These are phyloP conservation scores for Diadegma fenestrale DNA, from an alignment of 2,888 invertebrate species.

Conservation along the genomic window DNA sequence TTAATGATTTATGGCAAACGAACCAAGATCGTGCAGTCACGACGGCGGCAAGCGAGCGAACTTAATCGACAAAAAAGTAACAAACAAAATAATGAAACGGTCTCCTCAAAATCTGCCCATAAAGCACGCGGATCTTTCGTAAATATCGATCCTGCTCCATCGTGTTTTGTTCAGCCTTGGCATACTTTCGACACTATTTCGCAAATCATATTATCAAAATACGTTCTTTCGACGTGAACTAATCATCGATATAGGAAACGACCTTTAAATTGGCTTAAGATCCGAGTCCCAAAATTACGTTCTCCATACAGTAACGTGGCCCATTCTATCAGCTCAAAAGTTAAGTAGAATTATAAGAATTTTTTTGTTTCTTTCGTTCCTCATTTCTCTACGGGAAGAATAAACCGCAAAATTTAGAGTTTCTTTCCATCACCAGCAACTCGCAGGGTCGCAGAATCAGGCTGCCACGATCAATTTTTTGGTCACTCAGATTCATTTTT, in stretches of 20 bases:
- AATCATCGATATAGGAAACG: slow-evolving; percentile 3
- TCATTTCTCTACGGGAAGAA: too few relatives aligned
- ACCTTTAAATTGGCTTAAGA: neutral
- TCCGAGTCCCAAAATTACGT: neutral
- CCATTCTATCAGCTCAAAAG: neutral
- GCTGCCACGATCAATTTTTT: too few relatives aligned
- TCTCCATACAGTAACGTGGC: neutral
- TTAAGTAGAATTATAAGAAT: neutral
- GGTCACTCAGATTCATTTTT: neutral
- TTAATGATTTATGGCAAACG: slow-evolving; percentile 43
- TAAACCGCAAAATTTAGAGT: too few relatives aligned
- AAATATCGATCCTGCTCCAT: slow-evolving; percentile 23
- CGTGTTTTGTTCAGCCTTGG: slow-evolving; percentile 40
- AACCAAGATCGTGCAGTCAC: slow-evolving; percentile 26
- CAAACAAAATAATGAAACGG: neutral
- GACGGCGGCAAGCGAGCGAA: slow-evolving; percentile 11
- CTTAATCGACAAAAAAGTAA: slow-evolving; percentile 10
- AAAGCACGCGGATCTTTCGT: slow-evolving; percentile 15
- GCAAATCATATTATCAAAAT: slow-evolving; percentile 2
- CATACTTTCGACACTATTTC: slow-evolving; percentile 51
- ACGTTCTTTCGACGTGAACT: neutral
- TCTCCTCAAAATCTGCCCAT: slow-evolving; percentile 8
- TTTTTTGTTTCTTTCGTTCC: neutral
- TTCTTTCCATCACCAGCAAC: too few relatives aligned
- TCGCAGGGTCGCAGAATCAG: too few relatives aligned